Conservation (phyloP, 2,888 invertebrate species). For the Melieria picta region DNA sequence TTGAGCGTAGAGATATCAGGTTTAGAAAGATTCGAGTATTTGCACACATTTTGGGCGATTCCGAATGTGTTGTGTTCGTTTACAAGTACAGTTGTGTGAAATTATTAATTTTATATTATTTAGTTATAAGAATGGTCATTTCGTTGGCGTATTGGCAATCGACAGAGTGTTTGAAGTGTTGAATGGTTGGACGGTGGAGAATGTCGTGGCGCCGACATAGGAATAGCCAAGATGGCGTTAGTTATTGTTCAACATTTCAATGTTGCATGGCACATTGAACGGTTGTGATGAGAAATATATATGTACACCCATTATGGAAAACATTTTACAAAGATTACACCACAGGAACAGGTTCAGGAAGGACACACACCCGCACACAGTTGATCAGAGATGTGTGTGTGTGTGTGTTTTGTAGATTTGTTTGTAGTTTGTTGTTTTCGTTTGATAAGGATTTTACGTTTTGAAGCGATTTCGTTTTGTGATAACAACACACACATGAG, state of each 20-base stretch:
- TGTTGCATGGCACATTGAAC: too few species aligned
- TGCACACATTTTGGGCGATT: too few species aligned
- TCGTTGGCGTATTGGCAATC: slow-evolving; percentile 41
- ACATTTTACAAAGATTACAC: too few species aligned
- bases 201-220: slow-evolving; percentile 25
- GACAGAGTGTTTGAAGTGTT: slow-evolving; percentile 23
- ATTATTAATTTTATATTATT: slow-evolving; percentile 37
- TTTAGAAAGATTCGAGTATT: too few species aligned
- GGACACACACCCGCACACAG: too few species aligned
- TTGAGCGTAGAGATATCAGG: not conserved
- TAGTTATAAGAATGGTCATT: slow-evolving; percentile 38
- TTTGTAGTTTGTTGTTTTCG: slow-evolving; percentile 6
- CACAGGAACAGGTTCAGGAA: too few species aligned
- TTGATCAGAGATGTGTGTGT: not conserved
- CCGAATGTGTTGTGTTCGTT: slow-evolving; percentile 5
- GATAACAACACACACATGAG: slow-evolving; percentile 6
- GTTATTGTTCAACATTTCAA: not conserved
- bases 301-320: too few species aligned
- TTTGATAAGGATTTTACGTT: not conserved
- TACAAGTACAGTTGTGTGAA: slow-evolving; percentile 6
- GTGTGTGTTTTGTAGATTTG: slow-evolving; percentile 7
- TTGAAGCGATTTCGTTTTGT: slow-evolving; percentile 13
- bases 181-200: slow-evolving; percentile 15
- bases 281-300: too few species aligned
- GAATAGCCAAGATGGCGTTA: slow-evolving; percentile 26